phyloP scores from a whole-genome alignment of 2,888 invertebrate species.

The Galerucella pusilla region DNA sequence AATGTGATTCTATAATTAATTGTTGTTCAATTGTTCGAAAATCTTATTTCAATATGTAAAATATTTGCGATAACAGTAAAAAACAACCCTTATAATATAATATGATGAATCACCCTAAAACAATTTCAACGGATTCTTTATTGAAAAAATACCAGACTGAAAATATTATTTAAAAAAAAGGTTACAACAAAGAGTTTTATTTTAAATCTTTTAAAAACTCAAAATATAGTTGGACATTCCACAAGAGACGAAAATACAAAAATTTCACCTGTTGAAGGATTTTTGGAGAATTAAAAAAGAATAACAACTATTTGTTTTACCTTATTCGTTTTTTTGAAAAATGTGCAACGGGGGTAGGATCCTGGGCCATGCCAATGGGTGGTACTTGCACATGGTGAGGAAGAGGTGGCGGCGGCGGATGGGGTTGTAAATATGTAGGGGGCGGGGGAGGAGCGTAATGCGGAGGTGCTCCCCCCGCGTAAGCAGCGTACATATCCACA shows the following conservation, averaged over 20 bases:
- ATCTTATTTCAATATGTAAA: neutral
- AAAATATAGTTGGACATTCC: no score
- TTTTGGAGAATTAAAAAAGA: no score
- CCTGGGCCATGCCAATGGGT: constrained; percentile 58
- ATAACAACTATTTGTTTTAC: constrained; percentile 9
- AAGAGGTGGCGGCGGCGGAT: constrained; percentile 59
- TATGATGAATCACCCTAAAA: neutral
- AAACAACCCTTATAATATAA: neutral
- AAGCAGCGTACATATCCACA: constrained; percentile 65
- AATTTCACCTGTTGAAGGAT: no score
- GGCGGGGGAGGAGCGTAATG: constrained; percentile 66
- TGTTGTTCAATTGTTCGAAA: neutral
- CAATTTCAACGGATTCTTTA: no score
- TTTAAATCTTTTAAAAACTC: no score
- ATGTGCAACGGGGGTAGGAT: constrained; percentile 61
- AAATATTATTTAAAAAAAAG: no score
- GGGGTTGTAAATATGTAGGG: constrained; percentile 64
- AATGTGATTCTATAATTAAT: neutral
- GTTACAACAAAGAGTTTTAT: no score
- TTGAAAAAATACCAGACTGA: no score
- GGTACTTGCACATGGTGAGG: constrained; percentile 55
- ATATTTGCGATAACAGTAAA: neutral
- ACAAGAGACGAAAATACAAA: no score
- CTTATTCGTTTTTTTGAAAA: constrained; percentile 64
- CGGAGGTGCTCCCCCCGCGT: constrained; percentile 65